phyloP scores from a whole-genome alignment of 1,140 invertebrate genomes.

The Drosophila malerkotliana region DNA sequence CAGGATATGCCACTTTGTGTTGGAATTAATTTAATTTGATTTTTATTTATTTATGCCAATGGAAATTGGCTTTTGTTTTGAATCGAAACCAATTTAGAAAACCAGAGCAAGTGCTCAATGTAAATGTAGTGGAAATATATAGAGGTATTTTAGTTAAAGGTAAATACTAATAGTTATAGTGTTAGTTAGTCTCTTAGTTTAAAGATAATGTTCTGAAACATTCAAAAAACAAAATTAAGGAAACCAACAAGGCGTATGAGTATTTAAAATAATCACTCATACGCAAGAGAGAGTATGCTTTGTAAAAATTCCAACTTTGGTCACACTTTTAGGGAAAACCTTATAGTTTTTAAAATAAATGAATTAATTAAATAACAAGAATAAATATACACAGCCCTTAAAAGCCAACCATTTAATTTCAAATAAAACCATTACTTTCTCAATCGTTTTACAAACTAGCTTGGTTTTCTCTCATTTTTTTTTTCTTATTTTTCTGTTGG shows the following conservation, averaged over 20 bases:
- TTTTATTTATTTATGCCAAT: slow-evolving; percentile 77
- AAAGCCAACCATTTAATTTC: no score
- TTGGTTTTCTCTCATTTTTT: neutral
- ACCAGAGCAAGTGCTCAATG: neutral
- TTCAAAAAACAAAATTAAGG: no score
- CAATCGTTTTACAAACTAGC: neutral
- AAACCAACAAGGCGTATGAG: neutral
- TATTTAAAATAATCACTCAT: neutral
- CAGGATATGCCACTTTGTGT: slow-evolving; percentile 21
- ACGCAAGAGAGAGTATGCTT: neutral
- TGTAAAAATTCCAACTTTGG: no score
- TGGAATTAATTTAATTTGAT: slow-evolving; percentile 78
- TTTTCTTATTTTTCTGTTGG: no score
- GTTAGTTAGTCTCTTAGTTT: neutral
- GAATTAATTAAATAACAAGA: no score
- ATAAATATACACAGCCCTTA: no score
- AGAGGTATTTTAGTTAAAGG: no score
- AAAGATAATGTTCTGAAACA: neutral
- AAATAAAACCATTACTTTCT: no score
- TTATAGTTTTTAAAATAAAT: no score
- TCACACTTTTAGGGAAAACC: no score
- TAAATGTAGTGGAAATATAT: slow-evolving; percentile 3
- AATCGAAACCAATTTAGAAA: slow-evolving; percentile 22
- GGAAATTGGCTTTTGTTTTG: slow-evolving; percentile 43
- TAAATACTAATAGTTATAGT: no score